Conservation (phyloP, 2,888 invertebrate species). For the Drosophila kokeensis region DNA sequence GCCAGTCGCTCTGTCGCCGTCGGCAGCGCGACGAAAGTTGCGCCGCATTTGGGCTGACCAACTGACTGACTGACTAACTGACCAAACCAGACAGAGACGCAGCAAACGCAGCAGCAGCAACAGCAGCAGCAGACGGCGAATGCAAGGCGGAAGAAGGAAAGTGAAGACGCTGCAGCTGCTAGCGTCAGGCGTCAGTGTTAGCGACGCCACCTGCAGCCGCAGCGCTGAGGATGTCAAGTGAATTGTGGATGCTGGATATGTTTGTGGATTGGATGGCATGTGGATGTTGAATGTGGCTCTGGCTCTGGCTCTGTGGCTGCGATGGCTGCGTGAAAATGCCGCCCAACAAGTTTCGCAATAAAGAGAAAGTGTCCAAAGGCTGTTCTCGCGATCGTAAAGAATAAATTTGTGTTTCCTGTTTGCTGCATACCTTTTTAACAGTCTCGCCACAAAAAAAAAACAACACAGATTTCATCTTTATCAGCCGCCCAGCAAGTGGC, state of each 20-base stretch:
- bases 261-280: slow-evolving; percentile 17
- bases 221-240: slow-evolving; percentile 57
- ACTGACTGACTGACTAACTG: slow-evolving; percentile 50
- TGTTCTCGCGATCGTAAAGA: slow-evolving; percentile 83
- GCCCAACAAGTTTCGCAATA: slow-evolving; percentile 80
- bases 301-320: slow-evolving; percentile 41
- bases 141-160: slow-evolving; percentile 72
- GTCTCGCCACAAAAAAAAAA: slow-evolving; percentile 35
- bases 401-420: slow-evolving; percentile 83
- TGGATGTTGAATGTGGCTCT: slow-evolving; percentile 41
- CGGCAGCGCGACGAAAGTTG: slow-evolving; percentile 70
- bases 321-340: slow-evolving; percentile 75
- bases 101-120: slow-evolving; percentile 26
- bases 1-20: slow-evolving; percentile 49
- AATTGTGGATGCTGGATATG: slow-evolving; percentile 36
- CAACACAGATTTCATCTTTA: slow-evolving; percentile 52
- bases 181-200: slow-evolving; percentile 13
- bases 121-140: slow-evolving; percentile 13
- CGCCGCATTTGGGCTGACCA: slow-evolving; percentile 77
- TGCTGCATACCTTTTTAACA: slow-evolving; percentile 45
- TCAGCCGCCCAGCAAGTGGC: slow-evolving; percentile 40
- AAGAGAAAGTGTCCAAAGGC: slow-evolving; percentile 82
- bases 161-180: slow-evolving; percentile 48
- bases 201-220: slow-evolving; percentile 33
- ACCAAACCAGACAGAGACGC: slow-evolving; percentile 46